Evolutionary conservation across 2,113 vertebrate species (phyloP).

Genomic region (Argyrosomus japonicus): DNA sequence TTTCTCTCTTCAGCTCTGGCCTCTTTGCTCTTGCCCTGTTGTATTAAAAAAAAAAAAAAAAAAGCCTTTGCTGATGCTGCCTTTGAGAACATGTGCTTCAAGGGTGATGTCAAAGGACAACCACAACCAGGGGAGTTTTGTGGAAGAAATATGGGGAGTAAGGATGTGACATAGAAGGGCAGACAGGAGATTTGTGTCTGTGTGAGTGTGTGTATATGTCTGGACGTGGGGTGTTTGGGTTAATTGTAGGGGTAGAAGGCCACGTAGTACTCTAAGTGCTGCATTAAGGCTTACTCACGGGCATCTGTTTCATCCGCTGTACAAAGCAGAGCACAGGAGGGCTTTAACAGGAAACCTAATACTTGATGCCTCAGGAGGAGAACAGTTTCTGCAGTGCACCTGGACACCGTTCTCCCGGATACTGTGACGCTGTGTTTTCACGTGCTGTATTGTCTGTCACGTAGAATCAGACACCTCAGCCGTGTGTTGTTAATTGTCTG

Average conservation of each 20-base stretch:
- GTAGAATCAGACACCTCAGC: constrained; percentile 4
- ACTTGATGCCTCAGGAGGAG: constrained; percentile 37
- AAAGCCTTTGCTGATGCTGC: constrained; percentile 24
- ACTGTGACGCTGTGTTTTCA: constrained; percentile 36
- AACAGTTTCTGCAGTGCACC: constrained; percentile 47
- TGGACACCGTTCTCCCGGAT: constrained; percentile 41
- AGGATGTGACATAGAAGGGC: constrained; percentile 24
- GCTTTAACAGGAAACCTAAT: constrained; percentile 53
- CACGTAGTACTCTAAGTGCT: constrained; percentile 41
- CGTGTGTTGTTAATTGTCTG: constrained; percentile 30
- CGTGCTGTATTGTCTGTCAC: constrained; percentile 32
- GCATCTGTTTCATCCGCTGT: constrained; percentile 32
- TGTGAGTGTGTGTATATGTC: constrained; percentile 13
- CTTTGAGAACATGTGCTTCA: constrained; percentile 55
- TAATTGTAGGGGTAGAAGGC: constrained; percentile 43
- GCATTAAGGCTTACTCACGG: constrained; percentile 45
- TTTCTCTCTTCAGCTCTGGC: constrained; percentile 42
- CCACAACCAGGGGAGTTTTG: constrained; percentile 16
- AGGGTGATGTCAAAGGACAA: constrained; percentile 50
- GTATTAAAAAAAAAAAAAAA: constrained; percentile 41
- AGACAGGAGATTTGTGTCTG: constrained; percentile 24
- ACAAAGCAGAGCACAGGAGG: constrained; percentile 35
- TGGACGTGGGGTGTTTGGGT: constrained; percentile 31
- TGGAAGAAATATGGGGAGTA: constrained; percentile 27
- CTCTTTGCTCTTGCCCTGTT: constrained; percentile 40